phyloP scores from a whole-genome alignment of 2,797 vertebrate species.

The Meriones psammophilus region DNA sequence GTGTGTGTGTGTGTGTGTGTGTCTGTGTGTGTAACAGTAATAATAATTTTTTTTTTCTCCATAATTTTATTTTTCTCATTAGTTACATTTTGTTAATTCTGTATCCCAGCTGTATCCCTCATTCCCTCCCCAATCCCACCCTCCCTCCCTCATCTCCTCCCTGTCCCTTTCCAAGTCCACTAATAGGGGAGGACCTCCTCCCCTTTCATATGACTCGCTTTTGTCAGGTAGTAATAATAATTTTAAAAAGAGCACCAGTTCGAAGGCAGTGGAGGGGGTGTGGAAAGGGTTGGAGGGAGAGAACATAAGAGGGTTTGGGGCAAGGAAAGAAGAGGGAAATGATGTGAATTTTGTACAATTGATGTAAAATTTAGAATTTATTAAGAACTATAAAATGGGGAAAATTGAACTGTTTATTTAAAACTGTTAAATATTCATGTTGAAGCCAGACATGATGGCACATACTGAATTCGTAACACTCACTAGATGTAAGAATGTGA shows the following conservation, averaged over 20 bases:
- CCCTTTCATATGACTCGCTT: too few relatives aligned
- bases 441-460: background rate
- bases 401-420: constrained; percentile 49
- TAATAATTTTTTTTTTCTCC: background rate
- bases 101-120: too few relatives aligned
- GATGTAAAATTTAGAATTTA: background rate
- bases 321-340: background rate
- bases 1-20: background rate
- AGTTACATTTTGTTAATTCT: too few relatives aligned
- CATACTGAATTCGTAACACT: background rate
- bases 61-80: too few relatives aligned
- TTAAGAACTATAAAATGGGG: background rate
- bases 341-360: too few relatives aligned
- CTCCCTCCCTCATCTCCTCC: too few relatives aligned
- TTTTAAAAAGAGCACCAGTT: background rate
- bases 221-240: background rate
- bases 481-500: background rate
- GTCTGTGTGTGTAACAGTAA: background rate
- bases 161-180: too few relatives aligned
- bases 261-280: background rate
- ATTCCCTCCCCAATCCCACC: too few relatives aligned
- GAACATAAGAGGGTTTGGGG: background rate
- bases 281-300: background rate
- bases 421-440: background rate
- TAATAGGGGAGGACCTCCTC: too few relatives aligned